Evolutionary conservation across 1,140 invertebrate genomes (phyloP).

Genomic region (Brachionus koreanus): DNA sequence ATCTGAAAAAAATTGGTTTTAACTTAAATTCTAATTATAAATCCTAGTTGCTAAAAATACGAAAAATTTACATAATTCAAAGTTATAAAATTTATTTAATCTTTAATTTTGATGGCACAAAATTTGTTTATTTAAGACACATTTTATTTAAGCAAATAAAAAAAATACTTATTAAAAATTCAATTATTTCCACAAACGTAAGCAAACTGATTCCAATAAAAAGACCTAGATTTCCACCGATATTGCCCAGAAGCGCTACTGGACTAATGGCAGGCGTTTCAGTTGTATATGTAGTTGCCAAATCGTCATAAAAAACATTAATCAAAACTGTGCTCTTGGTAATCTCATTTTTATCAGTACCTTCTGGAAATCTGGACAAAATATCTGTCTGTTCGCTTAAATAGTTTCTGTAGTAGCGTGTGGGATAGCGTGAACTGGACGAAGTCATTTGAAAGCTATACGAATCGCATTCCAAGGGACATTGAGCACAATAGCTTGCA

Average conservation of each 20-base stretch:
- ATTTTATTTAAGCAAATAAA: slow-evolving; percentile 1
- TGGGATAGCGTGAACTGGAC: slow-evolving; percentile 34
- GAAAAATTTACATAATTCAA: too few species aligned
- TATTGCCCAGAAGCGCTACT: slow-evolving; percentile 4
- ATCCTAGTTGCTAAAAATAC: too few species aligned
- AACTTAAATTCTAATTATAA: too few species aligned
- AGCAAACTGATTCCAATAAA: slow-evolving; percentile 44
- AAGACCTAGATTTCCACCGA: slow-evolving; percentile 34
- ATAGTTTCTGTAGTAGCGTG: slow-evolving; percentile 24
- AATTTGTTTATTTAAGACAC: background rate
- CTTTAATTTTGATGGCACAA: background rate
- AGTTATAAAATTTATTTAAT: background rate
- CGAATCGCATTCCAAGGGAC: slow-evolving; percentile 34
- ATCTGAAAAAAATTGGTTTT: too few species aligned
- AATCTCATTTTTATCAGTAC: background rate
- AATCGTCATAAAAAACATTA: slow-evolving; percentile 37
- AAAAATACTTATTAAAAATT: slow-evolving; percentile 33
- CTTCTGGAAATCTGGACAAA: background rate
- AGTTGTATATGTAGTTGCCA: slow-evolving; percentile 21
- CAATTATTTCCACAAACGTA: slow-evolving; percentile 35
- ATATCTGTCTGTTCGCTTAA: slow-evolving; percentile 19
- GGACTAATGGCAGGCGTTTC: slow-evolving; percentile 2
- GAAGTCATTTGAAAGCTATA: slow-evolving; percentile 17
- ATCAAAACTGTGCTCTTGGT: slow-evolving; percentile 18
- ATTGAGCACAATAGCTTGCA: background rate